Evolutionary conservation across 2,888 invertebrate genomes (phyloP), one percentile per base, ranked within the genome.

Genomic region (Polymixis flavicincta): DNA sequence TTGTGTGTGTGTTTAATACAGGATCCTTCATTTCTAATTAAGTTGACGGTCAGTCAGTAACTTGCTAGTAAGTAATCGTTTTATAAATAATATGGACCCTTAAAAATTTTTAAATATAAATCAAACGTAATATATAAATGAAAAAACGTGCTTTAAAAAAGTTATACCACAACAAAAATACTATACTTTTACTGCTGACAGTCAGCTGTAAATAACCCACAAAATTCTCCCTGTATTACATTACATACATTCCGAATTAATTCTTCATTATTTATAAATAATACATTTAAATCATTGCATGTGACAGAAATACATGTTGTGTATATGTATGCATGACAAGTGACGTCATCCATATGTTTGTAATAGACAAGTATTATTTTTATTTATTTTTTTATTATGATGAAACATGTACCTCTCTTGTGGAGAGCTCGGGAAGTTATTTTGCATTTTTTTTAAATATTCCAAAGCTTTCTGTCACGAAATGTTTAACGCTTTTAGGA

Each of bases 341-440:
- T 78, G 45, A 86, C 82, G 92, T 93, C 93, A 92, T 92, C 76
- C 90, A 91, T 92, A 91, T 88, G 84, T 88, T 85, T 85, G 37
- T 86, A 83, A 73, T 89, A 79, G 83, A 85, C 85, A 81, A 82
- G 84, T 89, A 87, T 89, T 87, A 87, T 89, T 90, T 89, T 85
- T 88, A 89, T 89, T 89, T 92, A 87, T 90, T 89, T 87, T 89
- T 87, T 87, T 90, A 89, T 89, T 90, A 82, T 82, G 87, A 90
- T 92, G 89, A 91, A 87, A 92, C 87, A 90, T 91, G 86, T 93
- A 92, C 90, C 96, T 96, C 96, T 95, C 95, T 94, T 93, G 96
- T 96, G 96, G 96, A 96, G 96, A 96, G 95, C 96, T 96, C 96
- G 93, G 96, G 96, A 96, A 96, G 96, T 90, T 92, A 90, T 89